Conservation (phyloP, 64 coral and sea anemone species). For the Montipora capricornis region DNA sequence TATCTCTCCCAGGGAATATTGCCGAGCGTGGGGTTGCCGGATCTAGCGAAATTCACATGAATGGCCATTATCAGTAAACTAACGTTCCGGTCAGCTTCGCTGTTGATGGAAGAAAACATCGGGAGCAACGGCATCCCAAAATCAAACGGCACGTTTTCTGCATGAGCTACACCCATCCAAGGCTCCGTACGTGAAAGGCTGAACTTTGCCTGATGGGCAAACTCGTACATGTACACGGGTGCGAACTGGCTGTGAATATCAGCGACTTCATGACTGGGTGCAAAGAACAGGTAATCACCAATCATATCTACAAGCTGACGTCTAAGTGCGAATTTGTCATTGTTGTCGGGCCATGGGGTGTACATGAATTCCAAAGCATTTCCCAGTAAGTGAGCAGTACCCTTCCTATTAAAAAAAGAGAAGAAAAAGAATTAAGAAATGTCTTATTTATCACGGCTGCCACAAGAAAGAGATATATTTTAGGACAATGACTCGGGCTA, state of each 20-base stretch:
- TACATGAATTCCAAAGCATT: constrained; percentile 71
- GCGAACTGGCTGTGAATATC: constrained; percentile 54
- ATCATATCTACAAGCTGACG: constrained; percentile 48
- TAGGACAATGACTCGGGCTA: no score
- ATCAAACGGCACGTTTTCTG: constrained; percentile 62
- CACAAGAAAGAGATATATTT: no score
- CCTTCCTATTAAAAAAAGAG: background rate
- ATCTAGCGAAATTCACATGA: constrained; percentile 74
- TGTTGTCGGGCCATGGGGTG: constrained; percentile 70
- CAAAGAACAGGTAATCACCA: constrained; percentile 65
- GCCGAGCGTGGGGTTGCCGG: constrained; percentile 46
- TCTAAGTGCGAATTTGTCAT: constrained; percentile 7
- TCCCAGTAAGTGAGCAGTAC: background rate
- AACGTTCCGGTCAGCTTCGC: constrained; percentile 63
- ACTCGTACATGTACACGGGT: constrained; percentile 63
- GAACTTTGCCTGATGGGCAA: constrained; percentile 29
- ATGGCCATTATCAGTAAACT: constrained; percentile 62
- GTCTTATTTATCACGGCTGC: background rate
- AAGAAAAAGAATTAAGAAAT: background rate
- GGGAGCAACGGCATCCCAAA: constrained; percentile 52
- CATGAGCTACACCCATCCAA: constrained; percentile 61
- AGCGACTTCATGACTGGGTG: constrained; percentile 56
- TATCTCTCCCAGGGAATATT: constrained; percentile 38
- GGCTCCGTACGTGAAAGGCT: background rate
- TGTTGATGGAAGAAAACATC: constrained; percentile 18